These are phyloP conservation scores for Cydia strobilella DNA, from an alignment of 1,140 invertebrate species.

Conservation along the genomic window DNA sequence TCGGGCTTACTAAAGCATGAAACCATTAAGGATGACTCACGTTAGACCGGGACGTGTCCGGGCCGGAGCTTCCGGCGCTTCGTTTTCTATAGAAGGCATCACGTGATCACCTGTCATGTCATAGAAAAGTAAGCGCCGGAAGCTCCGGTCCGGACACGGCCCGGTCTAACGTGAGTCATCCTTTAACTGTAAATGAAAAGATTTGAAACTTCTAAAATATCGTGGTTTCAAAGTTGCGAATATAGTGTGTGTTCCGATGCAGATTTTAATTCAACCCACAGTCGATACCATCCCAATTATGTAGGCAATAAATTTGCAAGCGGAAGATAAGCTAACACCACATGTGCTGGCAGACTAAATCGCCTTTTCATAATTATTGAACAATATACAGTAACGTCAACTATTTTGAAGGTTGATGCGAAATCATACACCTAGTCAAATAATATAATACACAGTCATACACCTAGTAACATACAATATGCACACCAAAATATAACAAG, in stretches of 20 bases:
- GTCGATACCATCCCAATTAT: conserved; percentile 32
- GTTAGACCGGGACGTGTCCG: too few species aligned
- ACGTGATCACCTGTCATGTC: too few species aligned
- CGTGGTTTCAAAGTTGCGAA: background rate
- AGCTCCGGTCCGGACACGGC: too few species aligned
- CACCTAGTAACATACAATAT: too few species aligned
- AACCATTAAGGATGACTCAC: too few species aligned
- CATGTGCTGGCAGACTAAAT: conserved; percentile 30
- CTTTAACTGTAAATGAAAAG: too few species aligned
- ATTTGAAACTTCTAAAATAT: background rate
- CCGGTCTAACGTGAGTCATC: too few species aligned
- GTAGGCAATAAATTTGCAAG: conserved; percentile 9
- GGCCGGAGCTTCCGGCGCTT: too few species aligned
- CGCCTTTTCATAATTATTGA: conserved; percentile 4
- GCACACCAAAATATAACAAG: too few species aligned
- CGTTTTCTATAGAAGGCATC: too few species aligned
- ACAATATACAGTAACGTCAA: background rate
- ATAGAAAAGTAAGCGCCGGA: too few species aligned
- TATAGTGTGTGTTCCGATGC: background rate
- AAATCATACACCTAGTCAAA: background rate
- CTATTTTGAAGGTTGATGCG: background rate
- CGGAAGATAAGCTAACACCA: conserved; percentile 31
- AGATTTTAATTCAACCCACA: conserved; percentile 24
- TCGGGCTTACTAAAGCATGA: too few species aligned
- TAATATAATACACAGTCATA: background rate